Base-by-base conservation (phyloP, 2,888 invertebrate species). In the Cataglyphis rosenhaueri region DNA sequence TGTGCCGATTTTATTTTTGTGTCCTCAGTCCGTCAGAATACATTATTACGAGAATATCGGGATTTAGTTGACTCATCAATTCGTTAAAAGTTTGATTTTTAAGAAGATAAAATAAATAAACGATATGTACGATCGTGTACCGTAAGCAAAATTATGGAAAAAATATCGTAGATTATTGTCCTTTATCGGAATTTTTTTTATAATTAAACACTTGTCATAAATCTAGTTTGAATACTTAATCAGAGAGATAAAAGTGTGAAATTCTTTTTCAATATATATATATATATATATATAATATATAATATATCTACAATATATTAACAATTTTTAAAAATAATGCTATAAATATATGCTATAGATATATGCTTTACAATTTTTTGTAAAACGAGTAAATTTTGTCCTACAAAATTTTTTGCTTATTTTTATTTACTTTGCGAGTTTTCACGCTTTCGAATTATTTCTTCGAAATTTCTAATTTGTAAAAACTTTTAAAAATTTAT, bases 11-110 rank as follows among this genome's bases (percentile, higher is more conserved):
- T 89, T 83, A 85, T 84, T 29, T 29, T 9, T 82, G 86, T 78
- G 85, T 84, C 84, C 84, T 88, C n/a, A n/a, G n/a, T n/a, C n/a
- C 87, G 84, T 81, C 86, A 85, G 81, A 84, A 88, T 88, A 84
- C 91, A 91, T 89, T 86, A 88, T 91, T 89, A 90, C 88, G 86
- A 86, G 90, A 91, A 91, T 86, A 81, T 88, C 82, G 82, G 85
- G 79, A 21, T 81, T 88, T 82, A 68, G 83, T 89, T 89, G 86
- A 87, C 81, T 87, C 89, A 81, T 75, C 85, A 86, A 82, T 74
- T 82, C 73, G 84, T 65, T 52, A 74, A 44, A 84, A 82, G 81
- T 88, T 85, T 87, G 81, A 87, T 88, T 85, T 87, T 83, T 86
- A 81, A 65, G 9, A 44, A 74, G 73, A 85, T 82, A 82, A 38